A percentile compares a stretch with the other conserved stretches of the same genome.
phyloP scores from a whole-genome alignment of 1,140 invertebrate species.

The Caligus rogercresseyi region DNA sequence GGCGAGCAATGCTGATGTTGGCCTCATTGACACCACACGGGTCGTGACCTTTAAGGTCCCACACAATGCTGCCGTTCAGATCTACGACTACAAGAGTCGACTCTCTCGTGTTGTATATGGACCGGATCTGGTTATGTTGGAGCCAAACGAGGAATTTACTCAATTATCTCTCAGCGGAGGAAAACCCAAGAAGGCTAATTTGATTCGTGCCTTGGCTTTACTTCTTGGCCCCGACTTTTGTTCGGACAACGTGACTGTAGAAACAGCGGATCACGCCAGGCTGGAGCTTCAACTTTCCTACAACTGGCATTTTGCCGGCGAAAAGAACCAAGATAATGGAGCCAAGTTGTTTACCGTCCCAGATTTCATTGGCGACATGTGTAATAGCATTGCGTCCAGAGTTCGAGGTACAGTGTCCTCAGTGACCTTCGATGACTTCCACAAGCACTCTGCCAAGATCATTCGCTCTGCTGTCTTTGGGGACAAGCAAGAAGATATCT shows the following conservation, averaged over 20 bases:
- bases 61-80: conserved; percentile 38
- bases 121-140: conserved; percentile 37
- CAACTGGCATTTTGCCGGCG: conserved; percentile 37
- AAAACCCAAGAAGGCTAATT: conserved; percentile 35
- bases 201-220: conserved; percentile 34
- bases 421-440: conserved; percentile 37
- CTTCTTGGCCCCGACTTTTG: conserved; percentile 37
- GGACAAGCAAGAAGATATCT: conserved; percentile 30
- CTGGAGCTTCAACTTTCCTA: conserved; percentile 35
- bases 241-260: conserved; percentile 35
- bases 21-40: conserved; percentile 27
- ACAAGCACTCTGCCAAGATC: conserved; percentile 36
- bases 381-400: conserved; percentile 36
- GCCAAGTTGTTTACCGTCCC: conserved; percentile 36
- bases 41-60: conserved; percentile 36
- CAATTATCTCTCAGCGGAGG: conserved; percentile 34
- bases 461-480: conserved; percentile 36
- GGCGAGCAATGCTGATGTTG: background rate
- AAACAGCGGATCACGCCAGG: conserved; percentile 37
- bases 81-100: conserved; percentile 28
- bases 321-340: conserved; percentile 25
- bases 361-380: conserved; percentile 37
- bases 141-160: conserved; percentile 39
- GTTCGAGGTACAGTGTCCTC: conserved; percentile 35
- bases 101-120: conserved; percentile 34